Evolutionary conservation across 2,797 vertebrate genomes (phyloP).

Genomic region (Cryptoprocta ferox): DNA sequence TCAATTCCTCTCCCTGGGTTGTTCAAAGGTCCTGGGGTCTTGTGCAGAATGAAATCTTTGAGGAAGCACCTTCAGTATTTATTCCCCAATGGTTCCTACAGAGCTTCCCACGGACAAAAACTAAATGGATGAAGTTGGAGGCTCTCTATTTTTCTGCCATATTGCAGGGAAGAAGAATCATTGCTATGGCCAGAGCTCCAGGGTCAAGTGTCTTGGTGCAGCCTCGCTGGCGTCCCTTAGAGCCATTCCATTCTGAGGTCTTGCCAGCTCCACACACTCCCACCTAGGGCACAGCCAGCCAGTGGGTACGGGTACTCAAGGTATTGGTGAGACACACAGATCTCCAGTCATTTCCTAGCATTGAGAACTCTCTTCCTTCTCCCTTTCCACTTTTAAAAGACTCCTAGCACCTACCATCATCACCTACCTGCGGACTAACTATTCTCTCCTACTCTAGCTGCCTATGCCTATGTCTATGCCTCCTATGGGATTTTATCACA

Average conservation of each 20-base stretch:
- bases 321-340: not conserved
- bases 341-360: not conserved
- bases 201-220: not conserved
- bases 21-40: not conserved
- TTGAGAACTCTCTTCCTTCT: not conserved
- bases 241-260: not conserved
- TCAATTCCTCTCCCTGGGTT: not conserved
- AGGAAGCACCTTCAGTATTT: not conserved
- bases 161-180: not conserved
- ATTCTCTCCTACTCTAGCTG: not conserved
- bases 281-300: not conserved
- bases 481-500: not conserved
- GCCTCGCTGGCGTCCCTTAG: not conserved
- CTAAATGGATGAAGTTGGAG: fast-evolving
- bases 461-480: not conserved
- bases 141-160: not conserved
- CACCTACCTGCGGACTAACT: not conserved
- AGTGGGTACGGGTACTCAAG: not conserved
- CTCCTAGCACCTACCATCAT: not conserved
- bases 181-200: not conserved
- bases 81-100: not conserved
- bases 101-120: not conserved
- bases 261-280: too few species aligned
- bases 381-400: not conserved
- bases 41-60: not conserved